Base-by-base conservation (phyloP, 2,113 vertebrate genomes). In the Lophura nycthemera region DNA sequence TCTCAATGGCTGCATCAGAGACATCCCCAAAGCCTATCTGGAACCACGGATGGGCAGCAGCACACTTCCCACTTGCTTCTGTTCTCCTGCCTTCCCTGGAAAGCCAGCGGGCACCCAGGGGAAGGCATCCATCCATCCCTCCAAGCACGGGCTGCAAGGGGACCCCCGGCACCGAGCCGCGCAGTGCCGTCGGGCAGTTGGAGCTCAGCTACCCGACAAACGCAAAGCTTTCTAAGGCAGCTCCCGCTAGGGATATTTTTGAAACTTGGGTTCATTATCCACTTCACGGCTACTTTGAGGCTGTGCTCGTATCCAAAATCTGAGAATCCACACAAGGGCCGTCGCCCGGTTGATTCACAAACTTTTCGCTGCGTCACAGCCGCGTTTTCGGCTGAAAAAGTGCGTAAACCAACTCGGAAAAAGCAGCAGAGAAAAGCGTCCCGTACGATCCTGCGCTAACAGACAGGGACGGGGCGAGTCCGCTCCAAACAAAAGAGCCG, bases 181-280 rank as follows among this genome's bases (percentile, higher is more conserved):
- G 17, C 70, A 47, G 9, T 2, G 45, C 54, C 16, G 5, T 16
- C 16, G 12, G 72, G 90, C 71, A 14, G 1, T 63, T 83, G 91
- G 87, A 89, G 67, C 91, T 79, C 42, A 47, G 94, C 91, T 89
- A 72, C 4, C 30, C 75, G 84, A 80, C 78, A 43, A 63, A 73
- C 18, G 64, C 82, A 22, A 19, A 45, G 90, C 83, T 48, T 48
- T 12, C 34, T 1, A 32, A 65, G 65, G 90, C 88, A 65, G 60
- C 74, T 87, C 86, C 89, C 22, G 12, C 87, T 67, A 27, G 3
- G 45, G 84, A 25, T n/a, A 20, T 25, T 21, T 5, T 50, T 5
- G 48, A 57, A 78, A 75, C 48, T 40, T 3, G 36, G 83, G 57
- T 13, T 72, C 13, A 0, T 27, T 13, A 14, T 3, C 60, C 69